Base-by-base conservation (phyloP, 2,888 invertebrate genomes). In the Tetragonisca angustula region DNA sequence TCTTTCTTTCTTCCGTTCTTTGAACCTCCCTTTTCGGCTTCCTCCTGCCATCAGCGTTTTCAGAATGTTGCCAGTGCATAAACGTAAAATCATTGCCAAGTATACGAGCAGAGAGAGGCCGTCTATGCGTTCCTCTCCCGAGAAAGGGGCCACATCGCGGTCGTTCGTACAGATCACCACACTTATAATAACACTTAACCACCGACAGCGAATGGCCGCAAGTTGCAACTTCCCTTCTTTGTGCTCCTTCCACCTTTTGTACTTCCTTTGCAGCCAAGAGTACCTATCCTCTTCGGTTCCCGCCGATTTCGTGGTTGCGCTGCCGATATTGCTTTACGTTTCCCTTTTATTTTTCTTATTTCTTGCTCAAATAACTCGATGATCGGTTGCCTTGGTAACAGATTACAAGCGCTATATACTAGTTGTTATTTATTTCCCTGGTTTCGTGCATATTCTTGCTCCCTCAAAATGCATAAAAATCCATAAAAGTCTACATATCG, bases 161-260 rank as follows among this genome's bases (percentile, higher is more conserved):
- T 76, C 88, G 88, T 87, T 85, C 89, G 86, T 87, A 81, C 89
- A 77, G 90, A 89, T 89, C 89, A 87, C 87, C 80, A 86, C 90
- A 89, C 90, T 90, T 90, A 88, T 90, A 90, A 90, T 90, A 90
- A 90, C 90, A 80, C 88, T 89, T 88, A 90, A 90, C 90, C 90
- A 80, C 88, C 88, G 87, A 76, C 88, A 59, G 70, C 76, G 87
- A 89, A 89, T 78, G 67, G 83, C 87, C 89, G 84, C 84, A 84
- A 89, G 80, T 90, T 87, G 90, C 88, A 88, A 86, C 89, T 85
- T 89, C 76, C 70, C 84, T 89, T 88, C 91, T 89, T 88, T 87
- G 89, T 90, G 69, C 52, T 78, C 70, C 73, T 83, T 77, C 73
- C 65, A 67, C 69, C 64, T 79, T 79, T 82, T 85, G n/a, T 79